phyloP scores from a whole-genome alignment of 2,113 vertebrate genomes.

The Sapajus apella region DNA sequence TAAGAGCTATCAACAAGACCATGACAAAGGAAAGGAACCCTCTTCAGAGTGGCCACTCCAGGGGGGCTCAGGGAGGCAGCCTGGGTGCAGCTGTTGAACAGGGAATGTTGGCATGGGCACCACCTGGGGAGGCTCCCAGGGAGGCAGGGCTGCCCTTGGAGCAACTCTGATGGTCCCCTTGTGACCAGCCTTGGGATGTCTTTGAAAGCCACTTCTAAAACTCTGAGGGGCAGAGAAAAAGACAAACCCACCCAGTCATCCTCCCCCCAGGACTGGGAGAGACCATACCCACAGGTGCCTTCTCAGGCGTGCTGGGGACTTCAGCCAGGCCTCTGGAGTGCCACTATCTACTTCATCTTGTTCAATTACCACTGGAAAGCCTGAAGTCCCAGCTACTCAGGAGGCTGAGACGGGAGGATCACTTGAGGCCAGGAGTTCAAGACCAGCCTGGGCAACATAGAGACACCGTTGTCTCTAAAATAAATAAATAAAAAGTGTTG shows the following conservation, averaged over 20 bases:
- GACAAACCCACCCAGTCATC: neutral
- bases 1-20: neutral
- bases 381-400: too few species aligned
- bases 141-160: neutral
- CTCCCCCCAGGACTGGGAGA: accelerated
- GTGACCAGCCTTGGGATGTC: neutral
- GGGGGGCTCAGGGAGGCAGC: neutral
- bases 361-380: neutral
- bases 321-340: neutral
- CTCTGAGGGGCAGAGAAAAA: accelerated
- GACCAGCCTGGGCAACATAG: too few species aligned
- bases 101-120: too few species aligned
- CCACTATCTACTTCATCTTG: neutral
- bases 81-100: neutral
- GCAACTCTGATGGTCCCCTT: too few species aligned
- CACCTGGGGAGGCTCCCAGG: neutral
- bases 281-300: neutral
- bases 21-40: neutral
- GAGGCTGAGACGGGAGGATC: too few species aligned
- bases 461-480: too few species aligned
- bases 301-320: neutral
- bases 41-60: neutral
- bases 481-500: too few species aligned
- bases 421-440: too few species aligned
- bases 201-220: neutral